phyloP scores from a whole-genome alignment of 2,797 vertebrate species.

The Ceryle rudis region DNA sequence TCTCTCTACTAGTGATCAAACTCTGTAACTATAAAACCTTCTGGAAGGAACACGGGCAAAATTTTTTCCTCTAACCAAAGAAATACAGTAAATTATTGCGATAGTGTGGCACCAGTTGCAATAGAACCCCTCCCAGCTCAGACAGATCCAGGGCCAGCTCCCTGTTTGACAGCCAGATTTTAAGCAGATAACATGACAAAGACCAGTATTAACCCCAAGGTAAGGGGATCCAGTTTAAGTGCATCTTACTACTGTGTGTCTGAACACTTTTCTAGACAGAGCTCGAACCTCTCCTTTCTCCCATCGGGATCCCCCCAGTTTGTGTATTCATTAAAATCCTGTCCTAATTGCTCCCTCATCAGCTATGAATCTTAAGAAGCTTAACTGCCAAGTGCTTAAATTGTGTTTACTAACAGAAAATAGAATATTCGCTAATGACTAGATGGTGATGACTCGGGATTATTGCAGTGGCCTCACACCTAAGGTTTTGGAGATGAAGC shows the following conservation, averaged over 20 bases:
- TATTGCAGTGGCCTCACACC: conserved; percentile 8
- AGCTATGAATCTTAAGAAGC: conserved; percentile 78
- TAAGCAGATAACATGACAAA: background rate
- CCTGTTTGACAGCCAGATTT: background rate
- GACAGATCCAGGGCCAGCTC: background rate
- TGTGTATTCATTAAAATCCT: conserved; percentile 75
- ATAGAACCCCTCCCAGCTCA: background rate
- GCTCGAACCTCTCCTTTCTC: conserved; percentile 53
- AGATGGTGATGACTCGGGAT: conserved; percentile 45
- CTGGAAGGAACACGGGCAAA: background rate
- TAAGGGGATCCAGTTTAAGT: conserved; percentile 34
- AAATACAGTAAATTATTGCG: conserved; percentile 6
- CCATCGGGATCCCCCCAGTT: conserved; percentile 51
- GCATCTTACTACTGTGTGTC: conserved; percentile 31
- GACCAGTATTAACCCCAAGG: conserved; percentile 38
- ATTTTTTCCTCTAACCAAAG: background rate
- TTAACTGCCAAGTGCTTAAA: conserved; percentile 75
- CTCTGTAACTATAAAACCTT: conserved; percentile 5
- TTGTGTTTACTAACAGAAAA: conserved; percentile 77
- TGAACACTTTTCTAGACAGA: conserved; percentile 16
- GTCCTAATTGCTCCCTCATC: conserved; percentile 77
- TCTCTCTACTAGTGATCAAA: background rate
- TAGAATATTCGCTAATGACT: conserved; percentile 71
- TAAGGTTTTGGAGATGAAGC: background rate
- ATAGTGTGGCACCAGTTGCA: background rate